phyloP scores from a whole-genome alignment of 2,888 invertebrate species.

The Pterostichus madidus region DNA sequence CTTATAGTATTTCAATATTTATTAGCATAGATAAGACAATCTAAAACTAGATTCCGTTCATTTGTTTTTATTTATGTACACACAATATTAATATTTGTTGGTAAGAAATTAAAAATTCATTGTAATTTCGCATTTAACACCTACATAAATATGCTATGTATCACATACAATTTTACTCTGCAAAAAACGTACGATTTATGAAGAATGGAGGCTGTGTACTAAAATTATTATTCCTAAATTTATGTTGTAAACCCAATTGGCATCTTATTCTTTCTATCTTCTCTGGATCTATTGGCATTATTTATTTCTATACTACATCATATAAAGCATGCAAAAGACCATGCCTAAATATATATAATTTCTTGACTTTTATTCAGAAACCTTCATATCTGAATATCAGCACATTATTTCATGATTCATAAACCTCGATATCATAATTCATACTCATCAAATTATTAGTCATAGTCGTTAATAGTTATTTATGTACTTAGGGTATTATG shows the following conservation, averaged over 20 bases:
- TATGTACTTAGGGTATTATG: no score
- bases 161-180: no score
- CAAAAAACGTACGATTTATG: background rate
- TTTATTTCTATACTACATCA: constrained; percentile 29
- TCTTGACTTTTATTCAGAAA: background rate
- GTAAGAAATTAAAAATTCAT: no score
- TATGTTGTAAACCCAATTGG: constrained; percentile 14
- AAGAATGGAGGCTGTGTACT: constrained; percentile 35
- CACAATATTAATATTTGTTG: no score
- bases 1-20: no score
- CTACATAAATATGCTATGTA: no score
- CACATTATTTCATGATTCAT: constrained; percentile 33
- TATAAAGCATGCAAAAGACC: constrained; percentile 49
- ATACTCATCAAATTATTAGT: background rate
- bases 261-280: constrained; percentile 10
- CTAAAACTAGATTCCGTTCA: no score
- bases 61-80: no score
- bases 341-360: constrained; percentile 31
- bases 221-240: constrained; percentile 29
- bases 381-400: background rate
- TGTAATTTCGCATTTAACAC: no score
- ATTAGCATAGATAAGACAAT: no score
- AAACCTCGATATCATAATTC: background rate
- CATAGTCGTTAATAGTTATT: no score
- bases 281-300: constrained; percentile 2